Evolutionary conservation across 2,888 invertebrate genomes (phyloP).

Genomic region (Strigamia maritima): DNA sequence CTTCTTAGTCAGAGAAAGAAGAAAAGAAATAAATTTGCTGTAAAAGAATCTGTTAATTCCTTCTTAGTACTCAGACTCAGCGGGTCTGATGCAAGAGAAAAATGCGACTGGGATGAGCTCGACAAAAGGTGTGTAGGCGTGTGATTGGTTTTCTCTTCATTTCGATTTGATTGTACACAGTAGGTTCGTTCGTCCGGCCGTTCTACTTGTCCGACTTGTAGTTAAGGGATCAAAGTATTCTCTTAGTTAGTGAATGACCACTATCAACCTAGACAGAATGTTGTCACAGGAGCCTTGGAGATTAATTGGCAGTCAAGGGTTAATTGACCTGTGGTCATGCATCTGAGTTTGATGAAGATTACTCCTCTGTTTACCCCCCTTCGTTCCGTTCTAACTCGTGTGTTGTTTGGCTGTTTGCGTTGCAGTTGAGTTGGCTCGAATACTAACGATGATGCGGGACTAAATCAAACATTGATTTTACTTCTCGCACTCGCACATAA

Average conservation of each 20-base stretch:
- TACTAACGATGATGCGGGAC: background rate
- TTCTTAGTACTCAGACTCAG: background rate
- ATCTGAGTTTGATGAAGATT: conserved; percentile 4
- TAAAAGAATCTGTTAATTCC: background rate
- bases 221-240: too few species aligned
- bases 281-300: background rate
- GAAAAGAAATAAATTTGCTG: conserved; percentile 4
- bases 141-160: too few species aligned
- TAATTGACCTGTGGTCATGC: conserved; percentile 4
- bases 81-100: background rate
- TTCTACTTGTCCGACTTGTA: too few species aligned
- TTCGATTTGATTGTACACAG: too few species aligned
- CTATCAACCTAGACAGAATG: background rate
- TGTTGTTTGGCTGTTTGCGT: background rate
- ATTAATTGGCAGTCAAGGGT: conserved; percentile 4
- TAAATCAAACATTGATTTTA: background rate
- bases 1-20: conserved; percentile 4
- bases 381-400: too few species aligned
- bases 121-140: background rate
- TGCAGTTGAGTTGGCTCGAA: background rate
- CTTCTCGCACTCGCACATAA: background rate
- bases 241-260: background rate
- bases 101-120: too few species aligned
- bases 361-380: background rate
- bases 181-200: too few species aligned